Evolutionary conservation across 2,113 vertebrate species (phyloP).

Genomic region (Bos javanicus): DNA sequence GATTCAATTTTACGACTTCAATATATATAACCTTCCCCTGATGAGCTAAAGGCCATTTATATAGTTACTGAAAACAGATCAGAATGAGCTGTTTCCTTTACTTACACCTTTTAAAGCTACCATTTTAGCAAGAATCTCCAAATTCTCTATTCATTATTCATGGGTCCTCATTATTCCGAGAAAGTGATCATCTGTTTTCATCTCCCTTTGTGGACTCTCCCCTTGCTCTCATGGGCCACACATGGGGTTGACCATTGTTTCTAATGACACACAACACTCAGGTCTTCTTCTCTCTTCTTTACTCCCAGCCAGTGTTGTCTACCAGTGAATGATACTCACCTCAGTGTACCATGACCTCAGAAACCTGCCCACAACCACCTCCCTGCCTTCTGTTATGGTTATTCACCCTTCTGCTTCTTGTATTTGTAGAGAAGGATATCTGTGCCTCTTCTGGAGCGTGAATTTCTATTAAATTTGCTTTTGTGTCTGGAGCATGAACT

Average conservation of each 20-base stretch:
- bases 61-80: neutral
- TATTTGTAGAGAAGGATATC: neutral
- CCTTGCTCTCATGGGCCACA: neutral
- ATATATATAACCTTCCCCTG: neutral
- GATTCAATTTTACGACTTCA: neutral
- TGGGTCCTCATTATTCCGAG: neutral
- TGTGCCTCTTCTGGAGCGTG: neutral
- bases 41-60: neutral
- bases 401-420: neutral
- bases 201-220: neutral
- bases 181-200: neutral
- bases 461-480: neutral
- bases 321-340: neutral
- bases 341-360: neutral
- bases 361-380: neutral
- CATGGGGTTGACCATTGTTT: neutral
- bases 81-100: neutral
- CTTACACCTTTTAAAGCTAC: neutral
- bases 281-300: no score
- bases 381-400: neutral
- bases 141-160: neutral
- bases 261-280: neutral
- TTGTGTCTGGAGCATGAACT: neutral
- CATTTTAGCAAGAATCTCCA: neutral
- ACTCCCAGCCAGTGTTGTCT: neutral